Evolutionary conservation across 2,888 invertebrate genomes (phyloP).

Genomic region (Smittia aterrima): DNA sequence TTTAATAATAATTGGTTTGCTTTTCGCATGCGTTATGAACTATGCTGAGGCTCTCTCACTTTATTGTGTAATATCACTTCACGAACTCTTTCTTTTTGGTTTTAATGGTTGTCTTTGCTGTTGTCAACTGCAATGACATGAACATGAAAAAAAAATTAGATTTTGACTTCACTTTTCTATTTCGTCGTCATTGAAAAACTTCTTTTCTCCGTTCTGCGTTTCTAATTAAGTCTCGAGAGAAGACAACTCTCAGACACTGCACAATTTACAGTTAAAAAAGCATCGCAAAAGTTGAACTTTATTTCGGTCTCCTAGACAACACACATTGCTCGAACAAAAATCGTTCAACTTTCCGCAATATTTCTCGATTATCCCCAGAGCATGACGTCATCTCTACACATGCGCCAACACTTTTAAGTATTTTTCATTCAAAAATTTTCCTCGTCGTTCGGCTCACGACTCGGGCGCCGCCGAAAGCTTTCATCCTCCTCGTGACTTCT

Average conservation of each 20-base stretch:
- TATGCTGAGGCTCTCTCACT: constrained; percentile 39
- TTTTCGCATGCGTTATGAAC: constrained; percentile 17
- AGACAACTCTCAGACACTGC: not conserved
- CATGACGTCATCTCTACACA: constrained; percentile 40
- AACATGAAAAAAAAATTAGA: not conserved
- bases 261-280: not conserved
- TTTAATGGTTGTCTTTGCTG: not conserved
- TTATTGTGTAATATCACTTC: constrained; percentile 26
- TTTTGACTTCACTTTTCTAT: not conserved
- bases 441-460: not conserved
- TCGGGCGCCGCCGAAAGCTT: not conserved
- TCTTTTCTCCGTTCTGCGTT: too few relatives aligned
- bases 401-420: constrained; percentile 26
- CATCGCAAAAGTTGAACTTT: constrained; percentile 4
- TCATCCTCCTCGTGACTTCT: not conserved
- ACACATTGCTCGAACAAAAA: not conserved
- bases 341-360: constrained; percentile 37
- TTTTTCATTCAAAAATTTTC: constrained; percentile 24
- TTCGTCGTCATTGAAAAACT: not conserved
- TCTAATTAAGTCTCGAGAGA: not conserved
- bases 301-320: constrained; percentile 12
- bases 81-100: constrained; percentile 3
- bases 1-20: constrained; percentile 6
- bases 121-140: constrained; percentile 11
- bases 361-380: constrained; percentile 33